Evolutionary conservation across 2,888 invertebrate genomes (phyloP).

Genomic region (Pollenia labialis): DNA sequence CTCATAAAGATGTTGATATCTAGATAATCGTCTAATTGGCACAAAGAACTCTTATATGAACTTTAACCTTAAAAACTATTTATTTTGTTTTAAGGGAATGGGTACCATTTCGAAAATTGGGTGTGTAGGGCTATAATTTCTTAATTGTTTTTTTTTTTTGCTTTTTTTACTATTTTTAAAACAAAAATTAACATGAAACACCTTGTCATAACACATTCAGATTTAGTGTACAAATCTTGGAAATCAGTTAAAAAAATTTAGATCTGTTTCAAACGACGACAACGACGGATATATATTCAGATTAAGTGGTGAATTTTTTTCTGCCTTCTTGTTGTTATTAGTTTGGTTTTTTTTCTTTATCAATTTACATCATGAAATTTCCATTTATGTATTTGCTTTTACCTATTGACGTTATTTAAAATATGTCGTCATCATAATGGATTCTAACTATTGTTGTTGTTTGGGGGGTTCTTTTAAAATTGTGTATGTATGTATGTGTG

Average conservation of each 20-base stretch:
- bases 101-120: no score
- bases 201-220: no score
- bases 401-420: constrained; percentile 51
- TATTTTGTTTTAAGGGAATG: no score
- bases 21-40: no score
- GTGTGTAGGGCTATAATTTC: no score
- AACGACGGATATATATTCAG: neutral
- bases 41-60: no score
- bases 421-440: constrained; percentile 53
- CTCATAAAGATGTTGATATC: no score
- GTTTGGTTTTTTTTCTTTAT: constrained; percentile 28
- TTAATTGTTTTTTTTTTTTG: no score
- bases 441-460: constrained; percentile 40
- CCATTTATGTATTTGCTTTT: constrained; percentile 2
- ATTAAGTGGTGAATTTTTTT: neutral
- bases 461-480: constrained; percentile 17
- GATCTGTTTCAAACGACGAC: neutral
- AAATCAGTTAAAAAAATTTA: neutral
- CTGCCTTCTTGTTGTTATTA: constrained; percentile 15
- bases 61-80: no score
- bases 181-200: no score
- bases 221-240: neutral
- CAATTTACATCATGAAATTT: constrained; percentile 45
- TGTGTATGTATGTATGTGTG: neutral
- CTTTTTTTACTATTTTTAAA: no score